Percentiles rank a stretch among this genome's conserved stretches.
Evolutionary conservation across 2,797 vertebrate genomes (phyloP).

Genomic region (Acanthurus lineatus): DNA sequence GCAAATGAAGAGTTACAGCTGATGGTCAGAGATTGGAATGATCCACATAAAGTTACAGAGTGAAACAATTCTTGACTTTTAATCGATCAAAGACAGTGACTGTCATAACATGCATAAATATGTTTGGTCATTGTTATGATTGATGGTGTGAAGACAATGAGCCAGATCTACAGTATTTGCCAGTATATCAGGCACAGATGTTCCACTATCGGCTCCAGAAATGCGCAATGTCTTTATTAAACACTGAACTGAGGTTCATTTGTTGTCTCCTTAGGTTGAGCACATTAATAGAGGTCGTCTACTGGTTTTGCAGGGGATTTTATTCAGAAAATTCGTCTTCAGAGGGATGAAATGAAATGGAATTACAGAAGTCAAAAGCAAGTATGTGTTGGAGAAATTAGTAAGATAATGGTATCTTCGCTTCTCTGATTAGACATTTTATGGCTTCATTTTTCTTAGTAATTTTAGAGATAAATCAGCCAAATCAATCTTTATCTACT

Average conservation of each 20-base stretch:
- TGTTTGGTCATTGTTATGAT: slow-evolving; percentile 37
- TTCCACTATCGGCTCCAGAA: slow-evolving; percentile 3
- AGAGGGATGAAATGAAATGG: not conserved
- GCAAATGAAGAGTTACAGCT: slow-evolving; percentile 44
- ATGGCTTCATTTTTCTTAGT: not conserved
- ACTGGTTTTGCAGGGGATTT: not conserved
- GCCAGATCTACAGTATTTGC: not conserved
- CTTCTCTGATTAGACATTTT: not conserved
- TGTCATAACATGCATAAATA: slow-evolving; percentile 59
- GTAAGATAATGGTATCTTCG: no score
- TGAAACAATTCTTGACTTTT: slow-evolving; percentile 21
- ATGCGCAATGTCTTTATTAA: not conserved
- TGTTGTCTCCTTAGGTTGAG: not conserved
- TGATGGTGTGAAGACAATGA: slow-evolving; percentile 34
- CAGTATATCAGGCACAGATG: slow-evolving; percentile 8
- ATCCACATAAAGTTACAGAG: slow-evolving; percentile 3
- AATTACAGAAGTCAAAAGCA: not conserved
- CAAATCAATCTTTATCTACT: no score
- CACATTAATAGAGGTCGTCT: not conserved
- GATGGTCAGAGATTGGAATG: slow-evolving; percentile 24
- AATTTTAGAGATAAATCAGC: no score
- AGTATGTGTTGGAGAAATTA: not conserved
- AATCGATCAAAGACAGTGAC: slow-evolving; percentile 44
- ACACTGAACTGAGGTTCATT: slow-evolving; percentile 12
- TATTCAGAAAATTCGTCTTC: not conserved